Evolutionary conservation across 2,888 invertebrate genomes (phyloP).

Genomic region (Perithous albicinctus): DNA sequence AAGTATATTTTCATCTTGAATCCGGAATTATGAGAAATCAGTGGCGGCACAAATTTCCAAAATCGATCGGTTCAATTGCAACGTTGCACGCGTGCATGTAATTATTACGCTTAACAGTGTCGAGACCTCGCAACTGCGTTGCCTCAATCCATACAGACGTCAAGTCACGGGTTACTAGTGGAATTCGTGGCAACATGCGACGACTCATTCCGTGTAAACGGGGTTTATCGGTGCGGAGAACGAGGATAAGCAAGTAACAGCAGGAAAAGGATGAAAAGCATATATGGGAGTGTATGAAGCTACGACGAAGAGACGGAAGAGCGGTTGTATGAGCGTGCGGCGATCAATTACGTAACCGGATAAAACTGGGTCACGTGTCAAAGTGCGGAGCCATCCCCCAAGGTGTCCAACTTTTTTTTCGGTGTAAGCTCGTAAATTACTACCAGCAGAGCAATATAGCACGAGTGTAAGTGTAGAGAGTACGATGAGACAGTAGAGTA

Average conservation of each 20-base stretch:
- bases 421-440: constrained; percentile 83
- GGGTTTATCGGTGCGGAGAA: constrained; percentile 17
- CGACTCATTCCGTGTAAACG: neutral
- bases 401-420: constrained; percentile 81
- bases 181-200: constrained; percentile 23
- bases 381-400: constrained; percentile 81
- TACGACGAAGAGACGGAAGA: constrained; percentile 29
- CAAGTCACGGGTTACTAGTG: neutral
- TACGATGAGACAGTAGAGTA: constrained; percentile 6
- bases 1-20: constrained; percentile 23
- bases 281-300: neutral
- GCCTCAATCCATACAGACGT: neutral
- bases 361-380: constrained; percentile 84
- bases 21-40: constrained; percentile 48
- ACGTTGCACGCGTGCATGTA: constrained; percentile 50
- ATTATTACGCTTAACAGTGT: constrained; percentile 22
- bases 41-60: constrained; percentile 37
- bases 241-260: constrained; percentile 14
- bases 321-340: constrained; percentile 72
- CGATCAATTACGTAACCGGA: constrained; percentile 82
- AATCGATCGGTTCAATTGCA: constrained; percentile 50
- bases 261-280: constrained; percentile 23
- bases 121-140: neutral
- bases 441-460: constrained; percentile 52
- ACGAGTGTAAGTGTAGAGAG: constrained; percentile 33